Evolutionary conservation across 2,888 invertebrate genomes (phyloP).

Genomic region (Apotomis betuletana): DNA sequence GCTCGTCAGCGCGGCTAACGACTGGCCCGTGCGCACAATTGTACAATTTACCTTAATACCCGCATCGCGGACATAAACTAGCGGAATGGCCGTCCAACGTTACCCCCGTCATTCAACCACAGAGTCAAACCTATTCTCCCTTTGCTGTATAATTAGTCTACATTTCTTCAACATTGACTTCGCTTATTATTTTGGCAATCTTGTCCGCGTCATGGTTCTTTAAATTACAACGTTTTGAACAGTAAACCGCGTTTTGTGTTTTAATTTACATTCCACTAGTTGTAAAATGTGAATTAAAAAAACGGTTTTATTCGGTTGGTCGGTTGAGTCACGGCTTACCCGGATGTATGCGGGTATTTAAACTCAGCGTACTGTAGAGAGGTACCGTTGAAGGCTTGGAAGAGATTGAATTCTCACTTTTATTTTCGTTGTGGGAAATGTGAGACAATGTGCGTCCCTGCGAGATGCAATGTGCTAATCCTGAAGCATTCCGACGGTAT

Average conservation of each 20-base stretch:
- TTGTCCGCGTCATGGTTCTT: constrained; percentile 42
- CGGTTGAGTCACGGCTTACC: constrained; percentile 65
- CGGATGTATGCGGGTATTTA: constrained; percentile 71
- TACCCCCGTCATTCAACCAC: constrained; percentile 26
- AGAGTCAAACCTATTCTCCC: background rate
- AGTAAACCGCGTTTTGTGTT: constrained; percentile 48
- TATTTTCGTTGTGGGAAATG: constrained; percentile 71
- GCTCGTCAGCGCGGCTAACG: constrained; percentile 75
- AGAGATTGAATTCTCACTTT: constrained; percentile 77
- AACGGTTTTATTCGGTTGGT: constrained; percentile 40
- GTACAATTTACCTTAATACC: constrained; percentile 81
- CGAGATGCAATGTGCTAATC: constrained; percentile 50
- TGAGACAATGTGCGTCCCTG: constrained; percentile 54
- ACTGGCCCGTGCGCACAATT: constrained; percentile 81
- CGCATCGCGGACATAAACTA: constrained; percentile 75
- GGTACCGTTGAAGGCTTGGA: constrained; percentile 68
- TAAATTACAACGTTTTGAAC: constrained; percentile 42
- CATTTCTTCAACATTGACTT: background rate
- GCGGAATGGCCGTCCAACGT: constrained; percentile 60
- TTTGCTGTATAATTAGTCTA: background rate
- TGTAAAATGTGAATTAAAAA: constrained; percentile 38
- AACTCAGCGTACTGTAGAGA: constrained; percentile 67
- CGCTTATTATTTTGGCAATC: constrained; percentile 24
- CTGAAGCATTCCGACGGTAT: constrained; percentile 45
- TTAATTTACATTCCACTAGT: constrained; percentile 47